Base-by-base conservation (phyloP, 2,797 vertebrate species). In the Notolepis coatsorum region DNA sequence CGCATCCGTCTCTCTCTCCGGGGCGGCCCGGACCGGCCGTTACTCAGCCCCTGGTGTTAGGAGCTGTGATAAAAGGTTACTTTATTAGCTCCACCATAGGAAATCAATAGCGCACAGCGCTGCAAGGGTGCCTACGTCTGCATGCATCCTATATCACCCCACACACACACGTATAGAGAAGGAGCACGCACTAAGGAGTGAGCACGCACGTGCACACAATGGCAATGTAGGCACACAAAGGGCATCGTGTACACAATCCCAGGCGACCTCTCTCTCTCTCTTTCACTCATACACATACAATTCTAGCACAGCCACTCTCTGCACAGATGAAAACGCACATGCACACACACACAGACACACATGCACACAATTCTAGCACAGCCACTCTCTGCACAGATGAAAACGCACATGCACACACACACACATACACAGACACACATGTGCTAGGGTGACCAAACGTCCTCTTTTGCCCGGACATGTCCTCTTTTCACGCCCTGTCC, bases 21-120 rank as follows among this genome's bases (percentile, higher is more conserved):
- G 55, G 71, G 64, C 50, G 47, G 43, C 15, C 30, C 9, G 27
- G 9, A 12, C 41, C 17, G 55, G 64, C 54, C 71, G 83, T 89
- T 84, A 82, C 87, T 90, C 84, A 88, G 77, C 71, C 68, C 66
- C 30, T 65, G 80, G 77, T 79, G 82, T 84, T 87, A 86, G 80
- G 68, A 79, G 80, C 81, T 63, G 75, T 85, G 85, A 85, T 86
- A 84, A 86, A 85, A 84, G 88, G 80, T 80, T 86, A 89, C 80
- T 85, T 90, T 85, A 91, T 88, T 90, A 85, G 81, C 86, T 73
- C 63, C 57, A 57, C 66, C 68, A 86, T 83, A 79, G 84, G 77
- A 90, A 90, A 92, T 92, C 91, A 85, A 92, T 93, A 85, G 15
- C n/a, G 45, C 51, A 30, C 63, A 62, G 48, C 39, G 42, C 28